phyloP scores from a whole-genome alignment of 23 tunicate genomes.

The Trididemnum clinides region DNA sequence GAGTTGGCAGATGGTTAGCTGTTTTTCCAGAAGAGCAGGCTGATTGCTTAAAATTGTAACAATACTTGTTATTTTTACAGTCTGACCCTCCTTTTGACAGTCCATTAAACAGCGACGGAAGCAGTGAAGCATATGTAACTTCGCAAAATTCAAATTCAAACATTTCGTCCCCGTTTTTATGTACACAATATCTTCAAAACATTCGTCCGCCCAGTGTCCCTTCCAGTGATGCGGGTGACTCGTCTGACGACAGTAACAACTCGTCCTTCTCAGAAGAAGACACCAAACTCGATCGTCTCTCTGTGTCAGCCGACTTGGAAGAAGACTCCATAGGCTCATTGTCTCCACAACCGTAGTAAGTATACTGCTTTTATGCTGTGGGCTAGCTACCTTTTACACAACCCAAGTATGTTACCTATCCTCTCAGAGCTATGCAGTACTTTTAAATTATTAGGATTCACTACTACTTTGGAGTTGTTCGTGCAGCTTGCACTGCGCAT shows the following conservation, averaged over 20 bases:
- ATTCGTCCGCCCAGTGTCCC: constrained; percentile 68
- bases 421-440: no score
- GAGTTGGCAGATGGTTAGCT: no score
- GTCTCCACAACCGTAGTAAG: constrained; percentile 52
- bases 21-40: no score
- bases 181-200: constrained; percentile 37
- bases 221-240: constrained; percentile 41
- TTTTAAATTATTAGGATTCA: no score
- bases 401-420: no score
- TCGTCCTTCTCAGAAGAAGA: constrained; percentile 11
- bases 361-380: neutral
- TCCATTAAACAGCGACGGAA: constrained; percentile 17
- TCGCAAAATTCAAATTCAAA: neutral
- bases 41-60: no score
- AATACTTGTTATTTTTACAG: no score
- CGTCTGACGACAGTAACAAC: constrained; percentile 2
- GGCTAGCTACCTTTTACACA: no score
- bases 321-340: constrained; percentile 45
- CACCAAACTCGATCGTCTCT: no score
- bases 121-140: neutral
- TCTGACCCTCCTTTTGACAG: constrained; percentile 12
- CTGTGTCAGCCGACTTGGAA: constrained; percentile 35
- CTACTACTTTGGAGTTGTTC: no score
- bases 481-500: no score
- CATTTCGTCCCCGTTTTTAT: neutral